Conservation (phyloP, 2,113 vertebrate species). For the Psittacula cyanocephala region DNA sequence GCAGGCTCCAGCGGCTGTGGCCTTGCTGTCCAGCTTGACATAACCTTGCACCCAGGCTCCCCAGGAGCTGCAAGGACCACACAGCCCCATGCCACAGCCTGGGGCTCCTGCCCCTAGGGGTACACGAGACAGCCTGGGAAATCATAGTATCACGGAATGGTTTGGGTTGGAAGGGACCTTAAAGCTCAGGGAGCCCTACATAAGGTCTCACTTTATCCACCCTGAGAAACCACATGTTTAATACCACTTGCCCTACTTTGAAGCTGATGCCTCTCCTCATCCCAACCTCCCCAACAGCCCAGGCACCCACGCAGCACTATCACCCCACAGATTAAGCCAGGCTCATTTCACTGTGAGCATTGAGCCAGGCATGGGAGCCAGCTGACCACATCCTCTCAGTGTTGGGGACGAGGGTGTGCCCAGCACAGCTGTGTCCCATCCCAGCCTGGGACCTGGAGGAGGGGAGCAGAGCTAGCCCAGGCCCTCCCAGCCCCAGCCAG, state of each 20-base stretch:
- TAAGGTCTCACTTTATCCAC: not conserved
- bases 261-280: not conserved
- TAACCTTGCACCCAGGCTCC: not conserved
- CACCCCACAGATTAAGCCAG: not conserved
- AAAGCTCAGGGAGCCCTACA: not conserved
- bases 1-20: not conserved
- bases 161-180: not conserved
- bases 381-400: not conserved
- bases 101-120: not conserved
- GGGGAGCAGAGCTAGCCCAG: not conserved
- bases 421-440: not conserved
- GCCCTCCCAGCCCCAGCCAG: not conserved
- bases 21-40: not conserved
- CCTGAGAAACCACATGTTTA: not conserved
- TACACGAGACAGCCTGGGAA: accelerated
- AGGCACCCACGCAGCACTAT: not conserved
- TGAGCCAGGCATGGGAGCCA: not conserved
- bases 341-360: not conserved
- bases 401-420: not conserved
- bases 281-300: not conserved
- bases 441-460: not conserved
- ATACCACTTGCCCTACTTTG: not conserved
- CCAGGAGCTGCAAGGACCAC: not conserved
- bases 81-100: accelerated
- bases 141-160: not conserved